Conservation (phyloP, 92 coral and sea anemone genomes). For the Porites rus region DNA sequence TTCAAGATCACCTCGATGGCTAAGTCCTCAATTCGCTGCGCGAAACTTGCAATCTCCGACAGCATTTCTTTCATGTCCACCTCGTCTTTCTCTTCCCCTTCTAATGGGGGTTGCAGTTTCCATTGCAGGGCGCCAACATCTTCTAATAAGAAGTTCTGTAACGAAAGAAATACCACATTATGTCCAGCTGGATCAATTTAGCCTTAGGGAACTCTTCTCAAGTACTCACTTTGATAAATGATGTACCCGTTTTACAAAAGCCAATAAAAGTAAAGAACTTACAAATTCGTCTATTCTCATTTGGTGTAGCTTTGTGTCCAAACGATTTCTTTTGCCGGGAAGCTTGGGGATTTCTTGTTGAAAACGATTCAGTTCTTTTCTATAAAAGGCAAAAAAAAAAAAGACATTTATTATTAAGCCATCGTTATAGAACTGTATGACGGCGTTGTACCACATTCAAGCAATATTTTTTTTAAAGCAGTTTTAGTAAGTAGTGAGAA, state of each 20-base stretch:
- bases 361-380: constrained; percentile 71
- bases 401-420: neutral
- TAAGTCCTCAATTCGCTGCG: constrained; percentile 79
- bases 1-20: constrained; percentile 83
- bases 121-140: constrained; percentile 50
- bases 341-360: constrained; percentile 70
- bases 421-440: neutral
- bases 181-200: too few species aligned
- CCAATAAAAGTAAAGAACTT: neutral
- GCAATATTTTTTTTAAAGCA: too few species aligned
- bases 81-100: constrained; percentile 55
- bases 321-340: constrained; percentile 74
- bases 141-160: constrained; percentile 36
- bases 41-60: constrained; percentile 79
- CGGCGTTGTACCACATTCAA: too few species aligned
- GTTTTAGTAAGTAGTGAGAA: too few species aligned
- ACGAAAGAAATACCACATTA: neutral
- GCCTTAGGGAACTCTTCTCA: too few species aligned
- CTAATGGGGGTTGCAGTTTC: constrained; percentile 36
- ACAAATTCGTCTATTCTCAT: constrained; percentile 85
- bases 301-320: constrained; percentile 68
- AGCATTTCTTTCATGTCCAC: constrained; percentile 60
- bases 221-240: neutral
- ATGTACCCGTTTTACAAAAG: neutral
- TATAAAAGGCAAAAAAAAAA: constrained; percentile 10